Percentiles rank a stretch among this genome's conserved stretches.
These are phyloP conservation scores for Cremastinae sp. DNA, from an alignment of 2,888 invertebrate species.

Conservation along the genomic window DNA sequence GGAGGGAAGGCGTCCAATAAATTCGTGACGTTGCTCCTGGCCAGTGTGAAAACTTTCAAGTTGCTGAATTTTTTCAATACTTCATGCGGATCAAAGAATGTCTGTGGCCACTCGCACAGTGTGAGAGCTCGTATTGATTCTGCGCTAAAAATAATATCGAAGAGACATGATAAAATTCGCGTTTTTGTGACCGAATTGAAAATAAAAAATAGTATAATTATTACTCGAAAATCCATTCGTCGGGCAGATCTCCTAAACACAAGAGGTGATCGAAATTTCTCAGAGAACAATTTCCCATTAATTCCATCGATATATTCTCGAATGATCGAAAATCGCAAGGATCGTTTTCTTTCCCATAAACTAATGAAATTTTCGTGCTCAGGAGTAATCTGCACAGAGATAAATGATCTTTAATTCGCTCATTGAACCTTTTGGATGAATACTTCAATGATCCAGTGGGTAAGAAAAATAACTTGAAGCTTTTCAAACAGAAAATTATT, in stretches of 20 bases:
- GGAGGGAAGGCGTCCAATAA: constrained; percentile 69
- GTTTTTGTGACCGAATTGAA: too few relatives aligned
- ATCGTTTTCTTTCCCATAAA: constrained; percentile 42
- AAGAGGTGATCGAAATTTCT: constrained; percentile 61
- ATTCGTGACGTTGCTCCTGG: constrained; percentile 70
- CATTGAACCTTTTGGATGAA: background rate
- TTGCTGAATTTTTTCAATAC: constrained; percentile 68
- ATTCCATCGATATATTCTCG: background rate
- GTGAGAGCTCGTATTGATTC: constrained; percentile 61
- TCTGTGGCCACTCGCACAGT: constrained; percentile 70
- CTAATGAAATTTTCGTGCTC: constrained; percentile 4
- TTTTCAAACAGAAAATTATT: too few relatives aligned
- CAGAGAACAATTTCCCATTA: constrained; percentile 52
- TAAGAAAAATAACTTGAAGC: too few relatives aligned
- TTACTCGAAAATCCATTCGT: constrained; percentile 52
- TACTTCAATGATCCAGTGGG: too few relatives aligned
- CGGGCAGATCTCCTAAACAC: constrained; percentile 67
- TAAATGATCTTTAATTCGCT: background rate
- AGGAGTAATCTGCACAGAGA: constrained; percentile 15
- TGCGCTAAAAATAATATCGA: too few relatives aligned
- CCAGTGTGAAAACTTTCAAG: constrained; percentile 69
- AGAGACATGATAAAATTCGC: too few relatives aligned
- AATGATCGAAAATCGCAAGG: constrained; percentile 35
- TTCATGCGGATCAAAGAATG: constrained; percentile 69
- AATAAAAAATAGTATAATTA: constrained; percentile 13